Evolutionary conservation across 1,140 invertebrate genomes (phyloP), one percentile per base, ranked within the genome.

Genomic region (Leucophenga varia): DNA sequence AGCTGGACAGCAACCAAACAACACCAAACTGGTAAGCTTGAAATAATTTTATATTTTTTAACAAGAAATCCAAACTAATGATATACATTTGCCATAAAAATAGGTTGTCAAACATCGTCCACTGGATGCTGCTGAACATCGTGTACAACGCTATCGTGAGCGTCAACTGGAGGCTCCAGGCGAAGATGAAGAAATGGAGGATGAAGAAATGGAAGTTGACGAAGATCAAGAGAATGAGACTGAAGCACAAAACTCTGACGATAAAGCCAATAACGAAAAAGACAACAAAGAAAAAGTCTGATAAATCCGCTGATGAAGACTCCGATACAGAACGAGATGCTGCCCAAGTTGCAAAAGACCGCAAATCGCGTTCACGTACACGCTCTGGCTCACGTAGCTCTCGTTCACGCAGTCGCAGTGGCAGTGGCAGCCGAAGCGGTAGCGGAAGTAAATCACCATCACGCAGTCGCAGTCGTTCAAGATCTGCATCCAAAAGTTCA

Each of bases 161-260:
- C 88, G 85, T 57, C 90, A 95, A 72, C 76, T 97, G 7, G 93
- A 97, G 69, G 90, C 92, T 14, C 84, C 88, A 25, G 87, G 90
- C 55, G 87, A 90, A 45, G 87, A 89, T 32, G 88, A 90, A 43
- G 87, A 88, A 44, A 86, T 83, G 25, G 79, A 86, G 55, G 82
- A 86, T 46, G 81, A 80, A 54, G 84, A 83, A 41, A 85, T 88
- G 63, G 85, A 89, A 32, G 85, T 86, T 21, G 86, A 87, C 43
- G 86, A 87, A 43, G 82, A 81, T 28, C 75, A 80, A 20, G 76
- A 78, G 49, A 74, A 77, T 19, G 77, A 79, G 10, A 77, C 75
- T 30, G 68, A 78, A 54, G 70, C 20, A 12, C 72, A 78, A 36
- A 75, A 76, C 59, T 76, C 72, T 42, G 49, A 57, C 36, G 50